These are phyloP conservation scores for Todiramphus chloris DNA, from an alignment of 2,113 vertebrate species.

Conservation along the genomic window DNA sequence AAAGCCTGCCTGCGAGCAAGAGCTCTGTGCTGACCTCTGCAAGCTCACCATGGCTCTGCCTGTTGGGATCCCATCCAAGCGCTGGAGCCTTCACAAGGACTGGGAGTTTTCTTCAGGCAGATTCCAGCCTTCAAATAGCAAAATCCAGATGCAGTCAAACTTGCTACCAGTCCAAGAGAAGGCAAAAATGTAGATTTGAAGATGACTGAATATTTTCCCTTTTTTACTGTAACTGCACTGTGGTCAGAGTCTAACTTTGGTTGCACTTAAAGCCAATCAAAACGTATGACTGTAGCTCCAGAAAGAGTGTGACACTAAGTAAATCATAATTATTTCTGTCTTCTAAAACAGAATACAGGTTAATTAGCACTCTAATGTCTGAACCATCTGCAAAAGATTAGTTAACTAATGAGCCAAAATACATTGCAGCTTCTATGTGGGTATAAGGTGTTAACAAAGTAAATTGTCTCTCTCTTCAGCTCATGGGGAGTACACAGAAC, in stretches of 20 bases:
- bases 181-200: neutral
- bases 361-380: conserved; percentile 39
- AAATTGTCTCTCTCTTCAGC: conserved; percentile 4
- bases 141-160: neutral
- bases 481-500: neutral
- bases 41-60: neutral
- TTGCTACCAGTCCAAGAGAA: conserved; percentile 30
- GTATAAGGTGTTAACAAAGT: conserved; percentile 22
- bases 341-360: conserved; percentile 24
- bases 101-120: conserved; percentile 37
- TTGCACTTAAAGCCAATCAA: neutral
- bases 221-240: neutral
- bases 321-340: conserved; percentile 28
- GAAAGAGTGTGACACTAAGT: neutral
- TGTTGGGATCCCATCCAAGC: neutral
- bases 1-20: neutral
- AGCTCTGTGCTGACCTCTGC: neutral
- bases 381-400: conserved; percentile 53
- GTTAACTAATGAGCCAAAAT: conserved; percentile 52
- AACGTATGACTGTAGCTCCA: neutral
- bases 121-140: conserved; percentile 44
- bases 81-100: conserved; percentile 29
- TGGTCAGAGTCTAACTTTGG: neutral
- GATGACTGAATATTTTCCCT: neutral
- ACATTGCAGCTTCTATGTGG: conserved; percentile 13